These are phyloP conservation scores for Labroides dimidiatus DNA, from an alignment of 2,797 vertebrate genomes.

Conservation along the genomic window DNA sequence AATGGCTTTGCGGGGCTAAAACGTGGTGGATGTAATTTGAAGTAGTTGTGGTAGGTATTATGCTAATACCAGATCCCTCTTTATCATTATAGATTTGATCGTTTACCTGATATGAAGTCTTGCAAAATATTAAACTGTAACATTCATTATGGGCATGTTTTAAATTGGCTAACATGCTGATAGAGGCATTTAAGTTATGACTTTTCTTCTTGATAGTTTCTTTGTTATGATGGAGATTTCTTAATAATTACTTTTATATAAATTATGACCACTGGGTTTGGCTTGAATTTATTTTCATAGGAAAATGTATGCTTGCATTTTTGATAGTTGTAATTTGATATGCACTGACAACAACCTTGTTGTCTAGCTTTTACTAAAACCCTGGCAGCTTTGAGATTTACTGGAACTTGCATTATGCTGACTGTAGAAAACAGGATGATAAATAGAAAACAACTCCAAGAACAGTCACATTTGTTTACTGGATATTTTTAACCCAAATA, in stretches of 20 bases:
- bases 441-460: conserved; percentile 31
- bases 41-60: conserved; percentile 71
- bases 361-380: conserved; percentile 10
- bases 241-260: neutral
- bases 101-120: conserved; percentile 53
- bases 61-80: conserved; percentile 64
- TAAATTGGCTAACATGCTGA: conserved; percentile 20
- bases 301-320: neutral
- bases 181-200: conserved; percentile 1
- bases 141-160: conserved; percentile 33
- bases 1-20: conserved; percentile 64
- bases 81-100: conserved; percentile 63
- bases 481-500: conserved; percentile 44
- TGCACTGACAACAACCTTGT: neutral
- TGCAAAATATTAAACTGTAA: conserved; percentile 41
- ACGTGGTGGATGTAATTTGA: conserved; percentile 67
- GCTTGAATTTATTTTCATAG: no score
- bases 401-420: conserved; percentile 13
- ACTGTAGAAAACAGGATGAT: neutral
- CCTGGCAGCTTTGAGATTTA: conserved; percentile 14
- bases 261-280: no score
- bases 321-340: conserved; percentile 7
- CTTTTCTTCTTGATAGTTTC: conserved; percentile 9
- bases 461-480: conserved; percentile 46
- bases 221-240: neutral